phyloP scores from a whole-genome alignment of 2,797 vertebrate genomes.

The Oceanodroma leucorhoa region DNA sequence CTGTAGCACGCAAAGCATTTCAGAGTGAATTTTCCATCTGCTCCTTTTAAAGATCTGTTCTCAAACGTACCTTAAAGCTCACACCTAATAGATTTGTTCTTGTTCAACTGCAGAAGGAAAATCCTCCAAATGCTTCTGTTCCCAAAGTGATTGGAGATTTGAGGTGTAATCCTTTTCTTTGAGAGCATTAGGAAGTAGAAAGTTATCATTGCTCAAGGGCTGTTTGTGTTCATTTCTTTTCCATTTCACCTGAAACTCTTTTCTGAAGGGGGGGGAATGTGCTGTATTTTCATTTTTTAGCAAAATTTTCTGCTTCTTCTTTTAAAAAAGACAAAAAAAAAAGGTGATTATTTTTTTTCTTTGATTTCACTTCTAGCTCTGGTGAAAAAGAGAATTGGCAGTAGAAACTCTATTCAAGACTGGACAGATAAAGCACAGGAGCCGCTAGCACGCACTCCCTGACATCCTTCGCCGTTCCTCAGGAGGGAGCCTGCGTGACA shows the following conservation, averaged over 20 bases:
- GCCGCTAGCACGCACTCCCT: accelerated
- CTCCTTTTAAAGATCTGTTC: not conserved
- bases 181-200: not conserved
- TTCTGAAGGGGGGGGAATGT: not conserved
- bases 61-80: not conserved
- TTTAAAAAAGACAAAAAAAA: too few species aligned
- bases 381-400: not conserved
- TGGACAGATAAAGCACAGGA: not conserved
- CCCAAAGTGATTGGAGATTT: not conserved
- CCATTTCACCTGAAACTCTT: not conserved
- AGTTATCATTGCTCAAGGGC: not conserved
- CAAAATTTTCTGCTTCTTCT: not conserved
- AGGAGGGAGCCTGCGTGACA: not conserved
- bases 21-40: slow-evolving; percentile 1
- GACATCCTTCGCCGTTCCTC: accelerated
- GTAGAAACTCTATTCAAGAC: not conserved
- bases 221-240: not conserved
- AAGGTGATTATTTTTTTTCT: too few species aligned
- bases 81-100: not conserved
- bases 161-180: slow-evolving; percentile 9
- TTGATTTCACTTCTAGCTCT: not conserved
- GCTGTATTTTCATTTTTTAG: not conserved
- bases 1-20: not conserved
- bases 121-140: not conserved
- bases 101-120: not conserved